Percentiles rank a stretch among this genome's conserved stretches.
Evolutionary conservation across 2,113 vertebrate species (phyloP).

Genomic region (Micronycteris hirsuta): DNA sequence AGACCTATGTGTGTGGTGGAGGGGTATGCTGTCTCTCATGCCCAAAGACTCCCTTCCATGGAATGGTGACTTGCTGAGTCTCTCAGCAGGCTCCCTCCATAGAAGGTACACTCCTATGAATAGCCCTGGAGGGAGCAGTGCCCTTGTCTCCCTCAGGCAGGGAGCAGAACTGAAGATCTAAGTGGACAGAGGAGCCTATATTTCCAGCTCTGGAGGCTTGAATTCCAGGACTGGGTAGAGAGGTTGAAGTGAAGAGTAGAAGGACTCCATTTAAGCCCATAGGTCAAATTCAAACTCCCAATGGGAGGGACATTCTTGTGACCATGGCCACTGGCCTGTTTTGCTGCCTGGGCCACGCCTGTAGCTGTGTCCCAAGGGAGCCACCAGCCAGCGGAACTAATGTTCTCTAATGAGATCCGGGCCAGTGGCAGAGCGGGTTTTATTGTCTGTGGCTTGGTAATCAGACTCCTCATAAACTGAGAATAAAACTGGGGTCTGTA

Average conservation of each 20-base stretch:
- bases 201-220: neutral
- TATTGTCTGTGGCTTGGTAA: constrained; percentile 72
- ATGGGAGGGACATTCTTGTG: neutral
- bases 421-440: constrained; percentile 58
- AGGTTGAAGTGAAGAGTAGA: neutral
- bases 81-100: neutral
- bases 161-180: neutral
- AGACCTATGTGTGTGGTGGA: neutral
- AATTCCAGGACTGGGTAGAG: neutral
- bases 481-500: constrained; percentile 52
- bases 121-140: neutral
- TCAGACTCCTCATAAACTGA: constrained; percentile 68
- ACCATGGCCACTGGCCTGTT: constrained; percentile 14
- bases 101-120: neutral
- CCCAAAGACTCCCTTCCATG: neutral
- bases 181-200: neutral
- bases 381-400: constrained; percentile 67
- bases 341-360: constrained; percentile 31
- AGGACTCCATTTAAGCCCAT: neutral
- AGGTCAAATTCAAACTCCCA: neutral
- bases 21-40: neutral
- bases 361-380: constrained; percentile 54
- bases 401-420: constrained; percentile 73
- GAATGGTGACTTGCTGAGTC: neutral
- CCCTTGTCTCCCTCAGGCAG: neutral